Evolutionary conservation across 2,797 vertebrate genomes (phyloP).

Genomic region (Phrynocephalus guinanensis): DNA sequence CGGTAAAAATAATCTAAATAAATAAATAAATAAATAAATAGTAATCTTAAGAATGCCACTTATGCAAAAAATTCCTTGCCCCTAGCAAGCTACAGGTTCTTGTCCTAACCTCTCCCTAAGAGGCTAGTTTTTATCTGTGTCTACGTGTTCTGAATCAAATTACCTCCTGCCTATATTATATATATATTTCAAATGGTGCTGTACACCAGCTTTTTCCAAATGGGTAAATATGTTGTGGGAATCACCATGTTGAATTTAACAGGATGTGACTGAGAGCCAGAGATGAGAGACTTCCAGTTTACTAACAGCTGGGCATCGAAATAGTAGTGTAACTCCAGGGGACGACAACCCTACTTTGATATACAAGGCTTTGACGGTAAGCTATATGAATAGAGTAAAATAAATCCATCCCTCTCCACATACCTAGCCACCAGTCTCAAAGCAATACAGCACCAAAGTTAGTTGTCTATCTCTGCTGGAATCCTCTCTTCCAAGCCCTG

Average conservation of each 20-base stretch:
- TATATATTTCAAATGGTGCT: neutral
- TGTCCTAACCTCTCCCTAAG: neutral
- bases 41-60: too few relatives aligned
- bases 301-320: constrained; percentile 24
- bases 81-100: neutral
- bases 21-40: too few relatives aligned
- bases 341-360: constrained; percentile 40
- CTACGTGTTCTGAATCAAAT: neutral
- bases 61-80: neutral
- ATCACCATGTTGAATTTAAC: constrained; percentile 11
- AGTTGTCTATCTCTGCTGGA: constrained; percentile 33
- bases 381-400: constrained; percentile 39
- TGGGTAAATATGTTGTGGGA: neutral
- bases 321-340: constrained; percentile 39
- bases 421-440: constrained; percentile 25
- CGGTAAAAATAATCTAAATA: too few relatives aligned
- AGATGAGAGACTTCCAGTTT: constrained; percentile 17
- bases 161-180: neutral
- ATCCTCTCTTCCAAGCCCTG: constrained; percentile 12
- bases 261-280: constrained; percentile 21
- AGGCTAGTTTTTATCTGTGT: neutral
- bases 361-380: constrained; percentile 37
- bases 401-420: constrained; percentile 12
- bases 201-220: neutral
- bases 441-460: constrained; percentile 27